phyloP scores from a whole-genome alignment of 2,797 vertebrate species.

The Acanthurus lineatus region DNA sequence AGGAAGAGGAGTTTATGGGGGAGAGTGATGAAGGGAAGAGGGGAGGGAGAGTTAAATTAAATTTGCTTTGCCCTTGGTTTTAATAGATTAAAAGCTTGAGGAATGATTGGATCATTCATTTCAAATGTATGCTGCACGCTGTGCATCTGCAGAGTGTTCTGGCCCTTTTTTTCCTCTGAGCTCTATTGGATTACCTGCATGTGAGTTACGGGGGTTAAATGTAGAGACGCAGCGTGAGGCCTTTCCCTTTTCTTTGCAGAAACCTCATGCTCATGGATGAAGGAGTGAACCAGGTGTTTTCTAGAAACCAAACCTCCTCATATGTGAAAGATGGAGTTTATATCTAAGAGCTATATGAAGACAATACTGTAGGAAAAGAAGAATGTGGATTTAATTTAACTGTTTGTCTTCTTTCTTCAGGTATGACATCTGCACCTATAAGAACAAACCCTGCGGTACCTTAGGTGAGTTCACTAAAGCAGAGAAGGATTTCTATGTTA shows the following conservation, averaged over 20 bases:
- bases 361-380: constrained; percentile 26
- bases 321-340: constrained; percentile 23
- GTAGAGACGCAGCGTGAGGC: constrained; percentile 17
- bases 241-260: constrained; percentile 5
- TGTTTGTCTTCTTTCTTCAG: constrained; percentile 77
- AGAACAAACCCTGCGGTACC: constrained; percentile 99
- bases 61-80: constrained; percentile 79
- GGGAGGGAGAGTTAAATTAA: constrained; percentile 50
- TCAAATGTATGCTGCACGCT: constrained; percentile 71
- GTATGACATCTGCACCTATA: constrained; percentile 99
- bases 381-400: constrained; percentile 17
- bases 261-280: not conserved
- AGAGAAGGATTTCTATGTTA: not conserved
- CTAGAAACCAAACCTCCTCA: constrained; percentile 1
- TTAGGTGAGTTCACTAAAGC: constrained; percentile 89
- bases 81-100: constrained; percentile 83
- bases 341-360: constrained; percentile 41
- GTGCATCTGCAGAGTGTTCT: constrained; percentile 14
- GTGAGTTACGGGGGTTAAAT: constrained; percentile 37
- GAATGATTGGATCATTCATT: constrained; percentile 79
- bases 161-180: not conserved
- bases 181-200: constrained; percentile 68
- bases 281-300: constrained; percentile 48
- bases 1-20: constrained; percentile 18
- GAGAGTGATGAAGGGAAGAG: constrained; percentile 2